Evolutionary conservation across 2,797 vertebrate species (phyloP).

Genomic region (Amniataba percoides): DNA sequence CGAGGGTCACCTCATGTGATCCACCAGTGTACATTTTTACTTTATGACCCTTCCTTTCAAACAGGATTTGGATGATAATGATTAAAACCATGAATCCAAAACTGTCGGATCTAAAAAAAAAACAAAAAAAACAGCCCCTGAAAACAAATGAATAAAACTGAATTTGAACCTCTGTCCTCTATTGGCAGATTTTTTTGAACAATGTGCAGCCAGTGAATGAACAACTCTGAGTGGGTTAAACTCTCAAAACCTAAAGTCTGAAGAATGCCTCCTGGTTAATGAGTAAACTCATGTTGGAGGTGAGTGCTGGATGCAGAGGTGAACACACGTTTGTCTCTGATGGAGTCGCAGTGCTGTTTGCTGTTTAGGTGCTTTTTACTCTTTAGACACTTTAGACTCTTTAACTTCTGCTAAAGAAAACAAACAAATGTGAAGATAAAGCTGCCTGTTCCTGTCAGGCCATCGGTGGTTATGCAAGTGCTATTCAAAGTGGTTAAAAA

Average conservation of each 20-base stretch:
- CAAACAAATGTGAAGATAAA: not conserved
- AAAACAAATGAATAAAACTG: not conserved
- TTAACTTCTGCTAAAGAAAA: not conserved
- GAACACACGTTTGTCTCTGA: not conserved
- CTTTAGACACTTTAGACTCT: too few species aligned
- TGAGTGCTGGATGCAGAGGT: not conserved
- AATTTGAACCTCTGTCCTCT: not conserved
- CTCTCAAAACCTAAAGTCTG: not conserved
- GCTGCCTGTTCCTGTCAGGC: not conserved
- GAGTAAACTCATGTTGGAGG: slow-evolving; percentile 9
- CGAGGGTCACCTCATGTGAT: not conserved
- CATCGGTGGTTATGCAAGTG: not conserved
- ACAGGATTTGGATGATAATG: not conserved
- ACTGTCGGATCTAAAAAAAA: not conserved
- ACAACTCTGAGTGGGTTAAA: not conserved
- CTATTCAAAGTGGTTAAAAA: not conserved
- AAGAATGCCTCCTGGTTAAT: slow-evolving; percentile 45
- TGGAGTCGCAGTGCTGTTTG: not conserved
- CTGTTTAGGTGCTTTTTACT: not conserved
- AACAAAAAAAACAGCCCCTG: not conserved
- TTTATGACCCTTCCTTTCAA: not conserved
- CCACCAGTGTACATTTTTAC: not conserved
- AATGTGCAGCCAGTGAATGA: not conserved
- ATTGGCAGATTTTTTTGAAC: not conserved
- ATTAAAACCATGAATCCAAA: not conserved